Base-by-base conservation (phyloP, 2,888 invertebrate genomes). In the Brachyopa scutellaris region DNA sequence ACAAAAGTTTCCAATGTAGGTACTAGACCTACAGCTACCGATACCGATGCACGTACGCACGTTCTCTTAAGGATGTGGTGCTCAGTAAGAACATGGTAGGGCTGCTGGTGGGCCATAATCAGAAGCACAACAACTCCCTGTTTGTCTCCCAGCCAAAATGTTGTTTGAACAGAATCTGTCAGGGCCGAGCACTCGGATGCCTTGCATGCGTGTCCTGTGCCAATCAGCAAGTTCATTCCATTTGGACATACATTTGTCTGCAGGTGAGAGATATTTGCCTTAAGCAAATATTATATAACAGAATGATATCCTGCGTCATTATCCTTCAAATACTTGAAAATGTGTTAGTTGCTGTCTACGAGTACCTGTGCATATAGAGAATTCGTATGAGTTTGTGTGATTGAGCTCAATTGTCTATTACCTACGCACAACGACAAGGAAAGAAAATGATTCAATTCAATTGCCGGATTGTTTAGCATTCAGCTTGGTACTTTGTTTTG, bases 251-350 rank as follows among this genome's bases (percentile, higher is more conserved):
- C 64, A 66, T 72, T 47, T 51, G 53, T 59, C 66, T 47, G 40
- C 82, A 82, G 77, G 82, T 82, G 82, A 82, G 82, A 77, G 66
- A 77, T 72, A 82, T 82, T 82, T 77, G 70, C 66, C 47, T 66
- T 21, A 59, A 66, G 82, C 66, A 82, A 82, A 82, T 82, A 82
- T 77, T 77, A 72, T 72, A 76, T 51, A 82, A 80, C 69, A 36
- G 64, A 69, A 55, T 80, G 62, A 80, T 74, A 80, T 80, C 80
- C 80, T 82, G 77, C 70, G 53, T 82, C 82, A 77, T 82, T 77
- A 82, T 82, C 76, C 66, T 66, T 82, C 70, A 77, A 77, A 77
- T 77, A 77, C 55, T 36, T 36, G 69, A 57, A 57, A 64, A 51
- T 72, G 38, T 36, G 11, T 74, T 26, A 6, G 8, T 7, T 38